phyloP scores from a whole-genome alignment of 2,797 vertebrate genomes.

The Coluber constrictor region DNA sequence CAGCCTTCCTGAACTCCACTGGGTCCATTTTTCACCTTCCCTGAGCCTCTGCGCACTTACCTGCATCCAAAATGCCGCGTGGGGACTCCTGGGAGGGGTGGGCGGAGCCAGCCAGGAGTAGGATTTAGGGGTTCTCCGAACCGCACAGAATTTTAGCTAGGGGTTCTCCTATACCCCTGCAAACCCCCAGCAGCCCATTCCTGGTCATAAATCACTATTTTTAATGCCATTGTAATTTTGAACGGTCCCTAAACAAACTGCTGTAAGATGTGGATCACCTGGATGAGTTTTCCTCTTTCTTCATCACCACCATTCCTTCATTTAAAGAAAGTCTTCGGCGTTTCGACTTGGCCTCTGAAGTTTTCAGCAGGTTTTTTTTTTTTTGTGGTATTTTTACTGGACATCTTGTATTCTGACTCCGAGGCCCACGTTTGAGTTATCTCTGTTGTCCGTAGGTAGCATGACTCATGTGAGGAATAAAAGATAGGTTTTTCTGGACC shows the following conservation, averaged over 20 bases:
- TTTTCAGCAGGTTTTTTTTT: background rate
- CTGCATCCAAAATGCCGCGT: too few species aligned
- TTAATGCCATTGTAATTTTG: background rate
- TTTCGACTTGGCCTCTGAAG: background rate
- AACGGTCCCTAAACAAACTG: background rate
- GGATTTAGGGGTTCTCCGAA: too few species aligned
- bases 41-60: too few species aligned
- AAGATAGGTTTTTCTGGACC: conserved; percentile 7
- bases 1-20: too few species aligned
- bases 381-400: background rate
- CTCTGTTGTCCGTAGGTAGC: background rate
- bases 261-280: background rate
- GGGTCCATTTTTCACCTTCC: too few species aligned
- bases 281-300: background rate
- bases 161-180: too few species aligned
- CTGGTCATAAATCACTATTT: background rate
- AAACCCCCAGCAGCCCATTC: too few species aligned
- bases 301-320: background rate
- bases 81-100: too few species aligned
- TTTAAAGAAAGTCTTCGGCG: background rate
- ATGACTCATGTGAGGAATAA: background rate
- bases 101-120: too few species aligned
- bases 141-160: too few species aligned
- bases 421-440: background rate
- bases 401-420: background rate